Evolutionary conservation across 2,113 vertebrate genomes (phyloP), one percentile per base, ranked within the genome.

Genomic region (Sinocyclocheilus anophthalmus): DNA sequence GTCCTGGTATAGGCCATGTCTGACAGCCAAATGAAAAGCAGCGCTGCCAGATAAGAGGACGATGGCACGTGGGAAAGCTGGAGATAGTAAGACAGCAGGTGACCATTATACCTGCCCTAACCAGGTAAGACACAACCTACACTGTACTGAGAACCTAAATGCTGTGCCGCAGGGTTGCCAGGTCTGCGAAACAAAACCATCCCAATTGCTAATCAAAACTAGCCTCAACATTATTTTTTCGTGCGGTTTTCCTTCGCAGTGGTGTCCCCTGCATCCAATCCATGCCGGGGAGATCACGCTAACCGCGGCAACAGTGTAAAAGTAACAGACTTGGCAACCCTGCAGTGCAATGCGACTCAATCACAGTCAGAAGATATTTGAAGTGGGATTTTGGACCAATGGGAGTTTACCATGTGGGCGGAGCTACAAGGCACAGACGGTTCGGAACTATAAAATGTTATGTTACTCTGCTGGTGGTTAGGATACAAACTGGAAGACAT

Each of bases 1-100:
- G 86, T 88, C 87, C 87, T 76, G 73, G 70, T 76, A 77, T 87
- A 65, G 89, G 89, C 82, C 73, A 50, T 85, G 85, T 84, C 55
- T 79, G 75, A 77, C 80, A 85, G 55, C 53, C 22, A 76, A 86
- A 73, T 83, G 84, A 69, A 79, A 72, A n/a, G 76, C 18, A 45
- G 37, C 24, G 76, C 37, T 55, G 76, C 22, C 73, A 82, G 70
- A 87, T 65, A 45, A 10, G 50, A 55, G 85, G 76, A 8, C 42
- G 11, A 50, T 33, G 76, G 82, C 39, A 84, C 22, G 7, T 22
- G 22, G 22, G 72, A 78, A 77, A 79, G 65, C 87, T 73, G n/a
- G 55, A 86, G 85, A 86, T 84, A 84, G 16, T 53, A 26, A 39
- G 78, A 80, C 57, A 45, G 9, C 39, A 57, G 61, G 55, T 88